A percentile compares a stretch with the other conserved stretches of the same genome.
Evolutionary conservation across 2,113 vertebrate genomes (phyloP).

Genomic region (Thalassarche chlororhynchos): DNA sequence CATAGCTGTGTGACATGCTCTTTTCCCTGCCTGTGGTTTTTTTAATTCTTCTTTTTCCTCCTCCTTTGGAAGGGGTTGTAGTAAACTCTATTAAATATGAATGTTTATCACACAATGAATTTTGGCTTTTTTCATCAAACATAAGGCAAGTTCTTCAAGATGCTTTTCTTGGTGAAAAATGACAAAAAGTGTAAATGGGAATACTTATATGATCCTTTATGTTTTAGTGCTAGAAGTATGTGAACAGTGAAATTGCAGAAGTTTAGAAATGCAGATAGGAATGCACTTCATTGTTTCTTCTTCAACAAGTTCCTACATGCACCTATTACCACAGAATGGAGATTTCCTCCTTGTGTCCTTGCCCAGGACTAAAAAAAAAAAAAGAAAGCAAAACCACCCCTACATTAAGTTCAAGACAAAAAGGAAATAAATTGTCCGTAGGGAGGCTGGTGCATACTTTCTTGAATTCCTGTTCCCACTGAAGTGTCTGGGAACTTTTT

Average conservation of each 20-base stretch:
- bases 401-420: not conserved
- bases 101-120: not conserved
- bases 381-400: accelerated
- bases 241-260: not conserved
- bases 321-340: not conserved
- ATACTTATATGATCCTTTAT: not conserved
- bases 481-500: not conserved
- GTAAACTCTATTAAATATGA: not conserved
- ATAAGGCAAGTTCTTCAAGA: not conserved
- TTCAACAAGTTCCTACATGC: not conserved
- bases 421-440: not conserved
- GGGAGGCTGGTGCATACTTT: not conserved
- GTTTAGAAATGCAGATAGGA: not conserved
- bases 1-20: not conserved
- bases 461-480: not conserved
- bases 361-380: not conserved
- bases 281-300: not conserved
- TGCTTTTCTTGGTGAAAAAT: not conserved
- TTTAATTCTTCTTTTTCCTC: not conserved
- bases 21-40: not conserved
- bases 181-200: not conserved
- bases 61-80: not conserved
- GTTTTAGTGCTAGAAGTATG: not conserved
- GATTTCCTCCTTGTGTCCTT: not conserved
- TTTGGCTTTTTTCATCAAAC: not conserved